These are phyloP conservation scores for Hypomecis atomaria DNA, from an alignment of 2,888 invertebrate genomes.

Conservation along the genomic window DNA sequence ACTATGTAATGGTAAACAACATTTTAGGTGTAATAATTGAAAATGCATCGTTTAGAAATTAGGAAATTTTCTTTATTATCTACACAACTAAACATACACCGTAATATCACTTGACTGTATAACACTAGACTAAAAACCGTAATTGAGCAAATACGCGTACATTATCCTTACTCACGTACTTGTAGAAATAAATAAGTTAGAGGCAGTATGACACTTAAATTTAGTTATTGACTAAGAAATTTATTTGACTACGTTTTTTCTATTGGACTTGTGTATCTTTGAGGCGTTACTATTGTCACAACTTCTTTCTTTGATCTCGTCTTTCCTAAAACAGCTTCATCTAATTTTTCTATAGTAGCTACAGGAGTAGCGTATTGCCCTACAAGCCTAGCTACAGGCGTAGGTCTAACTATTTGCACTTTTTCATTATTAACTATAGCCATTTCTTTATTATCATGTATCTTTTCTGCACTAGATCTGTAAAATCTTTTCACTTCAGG, in stretches of 20 bases:
- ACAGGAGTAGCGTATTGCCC: constrained; percentile 65
- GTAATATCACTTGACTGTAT: constrained; percentile 84
- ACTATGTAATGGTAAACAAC: too few species aligned
- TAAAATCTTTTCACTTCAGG: constrained; percentile 70
- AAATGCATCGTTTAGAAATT: constrained; percentile 44
- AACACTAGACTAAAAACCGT: constrained; percentile 60
- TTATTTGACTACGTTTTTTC: constrained; percentile 63
- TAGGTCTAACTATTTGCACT: constrained; percentile 74
- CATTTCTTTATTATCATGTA: constrained; percentile 61
- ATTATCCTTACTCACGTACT: constrained; percentile 38
- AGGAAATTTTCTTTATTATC: constrained; percentile 69
- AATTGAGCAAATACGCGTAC: constrained; percentile 73
- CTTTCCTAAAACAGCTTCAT: constrained; percentile 71
- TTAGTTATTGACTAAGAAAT: constrained; percentile 72
- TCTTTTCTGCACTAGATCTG: constrained; percentile 72
- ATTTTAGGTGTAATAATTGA: background rate
- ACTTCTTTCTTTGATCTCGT: constrained; percentile 63
- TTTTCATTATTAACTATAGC: constrained; percentile 70
- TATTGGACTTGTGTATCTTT: constrained; percentile 49
- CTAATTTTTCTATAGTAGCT: constrained; percentile 69
- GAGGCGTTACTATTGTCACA: constrained; percentile 56
- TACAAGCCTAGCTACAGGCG: constrained; percentile 61
- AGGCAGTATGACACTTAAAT: constrained; percentile 71
- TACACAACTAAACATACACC: constrained; percentile 81
- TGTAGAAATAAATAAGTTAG: constrained; percentile 43